Conservation (phyloP, 2,888 invertebrate species). For the Eurois occulta region DNA sequence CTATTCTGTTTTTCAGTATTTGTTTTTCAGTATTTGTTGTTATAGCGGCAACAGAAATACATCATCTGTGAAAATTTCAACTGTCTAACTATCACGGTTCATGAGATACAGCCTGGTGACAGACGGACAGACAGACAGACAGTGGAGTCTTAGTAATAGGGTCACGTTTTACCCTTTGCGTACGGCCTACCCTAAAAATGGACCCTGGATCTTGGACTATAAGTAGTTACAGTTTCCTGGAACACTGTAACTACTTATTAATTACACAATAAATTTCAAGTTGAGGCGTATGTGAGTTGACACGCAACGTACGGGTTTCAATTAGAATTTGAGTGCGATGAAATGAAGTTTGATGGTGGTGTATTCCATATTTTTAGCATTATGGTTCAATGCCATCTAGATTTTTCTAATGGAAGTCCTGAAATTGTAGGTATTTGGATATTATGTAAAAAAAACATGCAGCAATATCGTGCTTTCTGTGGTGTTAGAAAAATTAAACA, state of each 20-base stretch:
- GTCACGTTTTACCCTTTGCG: too few relatives aligned
- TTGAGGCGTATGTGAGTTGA: slow-evolving; percentile 25
- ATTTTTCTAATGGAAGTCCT: background rate
- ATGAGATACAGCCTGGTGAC: too few relatives aligned
- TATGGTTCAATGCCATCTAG: background rate
- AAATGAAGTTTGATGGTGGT: slow-evolving; percentile 1
- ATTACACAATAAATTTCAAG: slow-evolving; percentile 42
- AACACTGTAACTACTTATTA: too few relatives aligned
- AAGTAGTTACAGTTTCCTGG: slow-evolving; percentile 35
- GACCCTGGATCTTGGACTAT: too few relatives aligned
- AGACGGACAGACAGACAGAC: too few relatives aligned
- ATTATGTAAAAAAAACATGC: background rate
- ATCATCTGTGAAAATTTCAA: too few relatives aligned
- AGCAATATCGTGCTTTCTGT: background rate
- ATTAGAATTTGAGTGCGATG: slow-evolving; percentile 15
- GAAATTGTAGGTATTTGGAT: background rate
- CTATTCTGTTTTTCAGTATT: too few relatives aligned
- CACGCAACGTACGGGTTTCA: slow-evolving; percentile 21
- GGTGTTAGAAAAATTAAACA: background rate
- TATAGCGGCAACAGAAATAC: too few relatives aligned
- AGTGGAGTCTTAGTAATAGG: too few relatives aligned
- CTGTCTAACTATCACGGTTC: too few relatives aligned
- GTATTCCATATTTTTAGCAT: background rate
- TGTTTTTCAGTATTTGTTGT: too few relatives aligned
- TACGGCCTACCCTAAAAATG: too few relatives aligned